Evolutionary conservation across 92 coral and sea anemone genomes (phyloP), one percentile per base, ranked within the genome.

Genomic region (Actinernus sp.): DNA sequence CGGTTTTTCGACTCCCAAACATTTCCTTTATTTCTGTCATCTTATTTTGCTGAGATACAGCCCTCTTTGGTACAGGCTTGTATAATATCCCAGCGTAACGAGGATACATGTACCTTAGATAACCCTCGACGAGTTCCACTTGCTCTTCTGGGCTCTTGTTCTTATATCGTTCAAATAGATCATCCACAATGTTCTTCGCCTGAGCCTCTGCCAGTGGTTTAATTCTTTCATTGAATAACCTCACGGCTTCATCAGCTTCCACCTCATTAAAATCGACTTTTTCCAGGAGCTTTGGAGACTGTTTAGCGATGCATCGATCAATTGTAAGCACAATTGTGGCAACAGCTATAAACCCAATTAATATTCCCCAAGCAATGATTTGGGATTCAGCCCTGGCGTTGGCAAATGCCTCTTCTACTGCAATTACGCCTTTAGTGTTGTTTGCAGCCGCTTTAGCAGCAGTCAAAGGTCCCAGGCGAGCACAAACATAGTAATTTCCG

Each of bases 361-460:
- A 45, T 70, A 89, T 27, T 4, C 41, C 82, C 96, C 96, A 89
- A 0, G 92, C 71, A 20, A 89, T 71, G 0, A 89, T 40, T 78
- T 89, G 88, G 8, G 92, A 79, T 13, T 47, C 39, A 17, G 82
- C 55, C 11, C 31, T 76, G 13, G 92, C 82, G 26, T 85, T 75
- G 22, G 74, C 29, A 36, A 79, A 79, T 34, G 43, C 21, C 49
- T 68, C 46, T 8, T 40, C 65, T 3, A 85, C 64, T 0, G 62
- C 68, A n/a, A 46, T 67, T 29, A 39, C 51, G 44, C 38, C 82
- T 4, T 84, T 60, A 12, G 51, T 56, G 23, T 76, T 74, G 50
- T 79, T 85, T 2, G 75, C 83, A 12, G 51, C 61, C 19, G 79
- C 58, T 26, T 49, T 49, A 3, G 91, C 91, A 13, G 61, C 39